Evolutionary conservation across 2,113 vertebrate species (phyloP), one percentile per base, ranked within the genome.

Genomic region (Paramormyrops kingsleyae): DNA sequence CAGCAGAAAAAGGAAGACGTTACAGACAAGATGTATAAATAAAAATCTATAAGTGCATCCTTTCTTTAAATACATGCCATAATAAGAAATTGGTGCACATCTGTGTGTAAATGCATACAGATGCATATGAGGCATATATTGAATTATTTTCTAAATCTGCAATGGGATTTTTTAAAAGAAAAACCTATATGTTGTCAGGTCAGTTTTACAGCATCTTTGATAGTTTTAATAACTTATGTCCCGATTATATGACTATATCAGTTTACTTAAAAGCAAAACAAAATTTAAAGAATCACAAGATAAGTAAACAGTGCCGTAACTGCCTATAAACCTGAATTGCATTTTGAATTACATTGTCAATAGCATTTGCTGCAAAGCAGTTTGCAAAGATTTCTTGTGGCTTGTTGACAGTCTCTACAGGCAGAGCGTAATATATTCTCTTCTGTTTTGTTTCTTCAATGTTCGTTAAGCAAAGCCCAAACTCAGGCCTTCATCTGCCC

Each of bases 401-500:
- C 84, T 91, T 89, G 90, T 90, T 93, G 91, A 95, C 95, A 91
- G 88, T 93, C 92, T 93, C 93, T 95, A 93, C 94, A 97, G 97
- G 96, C 93, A 91, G 97, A 94, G 93, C 93, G 93, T 97, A 96
- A 96, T 96, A 93, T 95, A 96, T 95, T 94, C 95, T 95, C 95
- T 97, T 98, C 96, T 97, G 94, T 94, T 91, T 92, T 92, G 95
- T 94, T 97, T 97, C 91, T 92, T 91, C 92, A 90, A 89, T 96
- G 95, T 96, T 97, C 94, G 93, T 97, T 97, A 97, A 95, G 94
- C 92, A 93, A 92, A 92, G 95, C 90, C 92, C 90, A 90, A 84
- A 93, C 87, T 66, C 89, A 88, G 92, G 70, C 90, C 56, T 89
- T 80, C 90, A 90, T 87, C 83, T 15, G 21, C 77, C 56, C 7